A percentile compares a stretch with the other conserved stretches of the same genome.
Evolutionary conservation across 2,797 vertebrate species (phyloP).

Genomic region (Sebastes cheni): DNA sequence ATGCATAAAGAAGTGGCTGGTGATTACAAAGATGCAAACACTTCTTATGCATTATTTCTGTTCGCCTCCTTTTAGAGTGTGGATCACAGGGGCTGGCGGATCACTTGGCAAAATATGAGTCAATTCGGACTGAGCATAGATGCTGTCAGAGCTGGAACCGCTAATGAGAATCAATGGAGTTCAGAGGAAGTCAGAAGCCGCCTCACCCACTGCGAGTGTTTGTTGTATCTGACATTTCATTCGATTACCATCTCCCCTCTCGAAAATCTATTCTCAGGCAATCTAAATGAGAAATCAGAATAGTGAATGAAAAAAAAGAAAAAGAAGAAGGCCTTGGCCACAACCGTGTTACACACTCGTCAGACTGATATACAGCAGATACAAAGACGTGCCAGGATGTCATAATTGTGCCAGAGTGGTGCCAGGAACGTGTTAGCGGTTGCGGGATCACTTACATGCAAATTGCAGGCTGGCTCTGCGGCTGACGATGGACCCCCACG

Average conservation of each 20-base stretch:
- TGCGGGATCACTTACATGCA: conserved; percentile 85
- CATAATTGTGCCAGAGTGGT: conserved; percentile 10
- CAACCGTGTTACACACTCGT: conserved; percentile 24
- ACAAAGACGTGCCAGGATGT: conserved; percentile 32
- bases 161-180: conserved; percentile 82
- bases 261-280: conserved; percentile 66
- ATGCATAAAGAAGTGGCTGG: conserved; percentile 9
- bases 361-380: conserved; percentile 16
- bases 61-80: conserved; percentile 38
- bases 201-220: conserved; percentile 63
- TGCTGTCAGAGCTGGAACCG: conserved; percentile 69
- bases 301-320: conserved; percentile 21
- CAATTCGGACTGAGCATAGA: conserved; percentile 57
- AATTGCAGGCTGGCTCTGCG: conserved; percentile 86
- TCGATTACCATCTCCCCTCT: conserved; percentile 73
- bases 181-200: conserved; percentile 72
- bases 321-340: background rate
- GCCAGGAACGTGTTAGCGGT: conserved; percentile 21
- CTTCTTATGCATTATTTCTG: conserved; percentile 36
- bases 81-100: conserved; percentile 35
- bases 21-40: conserved; percentile 41
- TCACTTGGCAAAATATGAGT: conserved; percentile 68
- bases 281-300: conserved; percentile 61
- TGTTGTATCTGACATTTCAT: conserved; percentile 77
- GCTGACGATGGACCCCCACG: conserved; percentile 85